phyloP scores from a whole-genome alignment of 2,113 vertebrate genomes.

The Zosterops pallidus region DNA sequence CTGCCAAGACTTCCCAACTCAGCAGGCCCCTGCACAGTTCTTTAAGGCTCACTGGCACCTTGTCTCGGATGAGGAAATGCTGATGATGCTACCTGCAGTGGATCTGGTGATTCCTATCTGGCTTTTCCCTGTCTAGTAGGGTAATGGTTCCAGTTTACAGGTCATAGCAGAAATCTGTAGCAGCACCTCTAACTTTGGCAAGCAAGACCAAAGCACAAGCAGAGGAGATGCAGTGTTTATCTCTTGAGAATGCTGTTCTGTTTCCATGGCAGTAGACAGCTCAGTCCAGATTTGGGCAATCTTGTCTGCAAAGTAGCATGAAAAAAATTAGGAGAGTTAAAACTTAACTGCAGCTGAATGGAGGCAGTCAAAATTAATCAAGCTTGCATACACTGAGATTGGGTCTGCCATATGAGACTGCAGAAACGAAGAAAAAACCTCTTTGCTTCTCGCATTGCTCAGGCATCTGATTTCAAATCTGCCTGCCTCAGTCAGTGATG shows the following conservation, averaged over 20 bases:
- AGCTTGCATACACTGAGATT: background rate
- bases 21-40: background rate
- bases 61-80: background rate
- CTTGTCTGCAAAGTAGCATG: conserved; percentile 48
- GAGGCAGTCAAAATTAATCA: conserved; percentile 52
- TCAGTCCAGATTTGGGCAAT: conserved; percentile 61
- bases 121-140: background rate
- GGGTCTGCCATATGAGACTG: background rate
- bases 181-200: background rate
- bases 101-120: background rate
- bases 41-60: background rate
- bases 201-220: background rate
- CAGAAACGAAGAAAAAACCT: background rate
- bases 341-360: conserved; percentile 44
- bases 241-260: conserved; percentile 55
- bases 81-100: background rate
- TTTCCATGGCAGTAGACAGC: conserved; percentile 75
- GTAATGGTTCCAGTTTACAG: background rate
- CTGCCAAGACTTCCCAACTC: background rate
- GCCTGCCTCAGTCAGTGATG: background rate
- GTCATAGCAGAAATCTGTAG: background rate
- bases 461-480: background rate
- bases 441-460: background rate
- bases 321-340: conserved; percentile 32
- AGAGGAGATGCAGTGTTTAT: conserved; percentile 46